Percentiles rank a stretch among this genome's conserved stretches.
Conservation (phyloP, 2,888 invertebrate genomes). For the Andrena trimmerana region DNA sequence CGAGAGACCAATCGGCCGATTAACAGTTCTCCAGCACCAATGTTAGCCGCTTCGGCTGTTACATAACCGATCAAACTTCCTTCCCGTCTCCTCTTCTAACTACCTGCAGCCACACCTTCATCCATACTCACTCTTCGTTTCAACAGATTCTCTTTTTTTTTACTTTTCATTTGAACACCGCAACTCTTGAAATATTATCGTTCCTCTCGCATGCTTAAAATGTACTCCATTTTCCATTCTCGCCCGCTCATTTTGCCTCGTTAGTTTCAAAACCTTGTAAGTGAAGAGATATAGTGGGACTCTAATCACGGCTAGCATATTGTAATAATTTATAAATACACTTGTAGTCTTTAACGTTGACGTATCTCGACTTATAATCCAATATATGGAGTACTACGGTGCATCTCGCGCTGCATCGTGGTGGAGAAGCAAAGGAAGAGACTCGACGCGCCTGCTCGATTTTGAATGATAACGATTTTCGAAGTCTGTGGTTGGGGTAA, state of each 20-base stretch:
- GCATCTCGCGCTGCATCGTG: neutral
- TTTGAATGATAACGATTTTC: too few relatives aligned
- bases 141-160: neutral
- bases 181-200: neutral
- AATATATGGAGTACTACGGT: neutral
- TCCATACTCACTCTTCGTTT: neutral
- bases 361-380: neutral
- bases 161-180: neutral
- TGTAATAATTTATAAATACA: constrained; percentile 38
- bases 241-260: constrained; percentile 46
- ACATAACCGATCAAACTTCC: constrained; percentile 16
- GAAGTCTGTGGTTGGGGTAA: neutral
- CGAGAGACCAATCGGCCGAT: constrained; percentile 35
- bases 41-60: constrained; percentile 30
- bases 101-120: neutral
- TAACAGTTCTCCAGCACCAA: constrained; percentile 32
- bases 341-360: constrained; percentile 39
- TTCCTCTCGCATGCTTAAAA: constrained; percentile 9
- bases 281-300: constrained; percentile 32
- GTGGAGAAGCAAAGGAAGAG: neutral
- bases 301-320: constrained; percentile 21
- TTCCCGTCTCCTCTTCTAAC: neutral
- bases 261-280: constrained; percentile 77
- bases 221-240: constrained; percentile 24
- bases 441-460: neutral